A percentile compares a stretch with the other conserved stretches of the same genome.
phyloP scores from a whole-genome alignment of 2,113 vertebrate species.

The Neotragus pygmaeus region DNA sequence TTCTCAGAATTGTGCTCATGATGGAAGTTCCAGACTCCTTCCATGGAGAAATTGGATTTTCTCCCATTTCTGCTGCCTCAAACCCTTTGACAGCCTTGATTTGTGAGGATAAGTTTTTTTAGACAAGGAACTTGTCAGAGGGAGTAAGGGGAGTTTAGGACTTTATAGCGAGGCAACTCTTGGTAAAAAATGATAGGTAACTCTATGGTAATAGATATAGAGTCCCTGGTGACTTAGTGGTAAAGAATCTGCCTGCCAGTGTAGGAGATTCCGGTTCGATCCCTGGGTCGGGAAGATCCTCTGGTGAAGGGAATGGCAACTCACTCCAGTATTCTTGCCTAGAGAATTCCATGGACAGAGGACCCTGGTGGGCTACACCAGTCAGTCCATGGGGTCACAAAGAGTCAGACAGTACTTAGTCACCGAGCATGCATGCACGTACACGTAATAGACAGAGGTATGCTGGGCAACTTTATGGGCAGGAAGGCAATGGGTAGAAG shows the following conservation, averaged over 20 bases:
- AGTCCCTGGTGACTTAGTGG: background rate
- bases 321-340: background rate
- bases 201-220: background rate
- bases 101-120: background rate
- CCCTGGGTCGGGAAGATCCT: background rate
- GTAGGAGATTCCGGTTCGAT: rapidly evolving
- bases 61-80: background rate
- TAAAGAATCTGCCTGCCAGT: background rate
- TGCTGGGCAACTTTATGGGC: background rate
- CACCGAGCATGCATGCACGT: background rate
- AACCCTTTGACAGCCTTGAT: background rate
- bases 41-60: background rate
- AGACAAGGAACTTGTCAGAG: background rate
- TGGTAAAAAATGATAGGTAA: background rate
- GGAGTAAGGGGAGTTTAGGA: background rate
- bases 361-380: background rate
- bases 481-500: background rate
- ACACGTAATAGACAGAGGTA: background rate
- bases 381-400: background rate
- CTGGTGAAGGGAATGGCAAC: background rate
- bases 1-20: background rate
- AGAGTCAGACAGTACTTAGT: background rate
- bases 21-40: background rate
- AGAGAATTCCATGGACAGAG: background rate
- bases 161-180: background rate